Evolutionary conservation across 2,888 invertebrate species (phyloP), one percentile per base, ranked within the genome.

Genomic region (Agrotis clavis): DNA sequence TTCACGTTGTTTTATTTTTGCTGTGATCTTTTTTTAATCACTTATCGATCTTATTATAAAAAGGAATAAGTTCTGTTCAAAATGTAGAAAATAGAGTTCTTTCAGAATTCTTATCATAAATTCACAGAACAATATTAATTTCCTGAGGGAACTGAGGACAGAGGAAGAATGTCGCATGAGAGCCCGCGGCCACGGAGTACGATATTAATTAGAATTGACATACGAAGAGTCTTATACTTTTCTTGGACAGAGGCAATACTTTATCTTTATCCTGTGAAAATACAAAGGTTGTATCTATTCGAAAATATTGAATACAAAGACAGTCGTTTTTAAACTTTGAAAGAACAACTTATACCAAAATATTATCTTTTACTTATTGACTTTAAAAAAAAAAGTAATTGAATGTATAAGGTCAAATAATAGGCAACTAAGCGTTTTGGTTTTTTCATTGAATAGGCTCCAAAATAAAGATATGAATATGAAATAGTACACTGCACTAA

Each of bases 101-200:
- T 11, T 53, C 19, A 18, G 18, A 21, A 30, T n/a, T n/a, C n/a
- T n/a, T 41, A 41, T 11, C 18, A 47, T 30, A 45, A 19, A 18
- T 41, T 11, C 21, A 57, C 53, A 62, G 21, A 73, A 69, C 61
- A 61, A 65, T 57, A 13, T 71, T 63, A 74, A 82, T 83, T 85
- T 85, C 80, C 79, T 78, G 66, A 18, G 14, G 19, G 60, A 41
- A 53, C 41, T n/a, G 18, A 48, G 63, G 21, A 69, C 62, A 57
- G 48, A 70, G 54, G 56, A 69, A 71, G n/a, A 51, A 71, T 67
- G n/a, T 62, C 25, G 53, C 45, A 60, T 48, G 53, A 53, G 19
- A 62, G 56, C 66, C 71, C 60, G 56, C 63, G 59, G 51, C 50
- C 30, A 60, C 30, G 41, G 50, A 72, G 19, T 54, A n/a, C 65